Percentiles rank a stretch among this genome's conserved stretches.
Conservation (phyloP, 2,113 vertebrate species). For the Oceanites oceanicus region DNA sequence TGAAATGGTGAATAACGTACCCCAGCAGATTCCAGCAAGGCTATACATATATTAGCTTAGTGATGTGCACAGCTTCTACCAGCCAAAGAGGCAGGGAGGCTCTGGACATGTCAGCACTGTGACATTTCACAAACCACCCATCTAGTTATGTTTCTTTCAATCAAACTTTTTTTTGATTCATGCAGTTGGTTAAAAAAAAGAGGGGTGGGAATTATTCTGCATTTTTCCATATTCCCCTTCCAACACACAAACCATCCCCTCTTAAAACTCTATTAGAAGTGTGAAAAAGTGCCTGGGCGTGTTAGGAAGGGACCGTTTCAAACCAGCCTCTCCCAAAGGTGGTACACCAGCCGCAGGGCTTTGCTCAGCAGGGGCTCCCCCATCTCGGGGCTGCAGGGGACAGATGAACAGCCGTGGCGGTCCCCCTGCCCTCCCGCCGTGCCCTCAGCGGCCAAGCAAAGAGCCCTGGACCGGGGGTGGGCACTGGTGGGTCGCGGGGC, state of each 20-base stretch:
- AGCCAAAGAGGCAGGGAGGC: neutral
- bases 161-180: neutral
- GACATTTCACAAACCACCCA: neutral
- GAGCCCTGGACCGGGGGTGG: accelerated
- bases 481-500: accelerated
- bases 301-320: neutral
- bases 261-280: neutral
- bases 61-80: neutral
- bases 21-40: neutral
- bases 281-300: accelerated
- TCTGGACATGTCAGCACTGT: neutral
- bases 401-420: accelerated
- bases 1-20: neutral
- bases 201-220: accelerated
- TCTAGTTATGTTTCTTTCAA: neutral
- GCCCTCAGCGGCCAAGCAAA: neutral
- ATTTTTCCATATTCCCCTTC: neutral
- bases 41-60: neutral
- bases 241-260: neutral
- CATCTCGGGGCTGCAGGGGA: accelerated
- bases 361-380: neutral
- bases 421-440: accelerated
- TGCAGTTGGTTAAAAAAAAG: neutral
- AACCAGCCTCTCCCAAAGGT: neutral
- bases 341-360: neutral